Conservation (phyloP, 2,888 invertebrate species). For the Luperina nickerlii region DNA sequence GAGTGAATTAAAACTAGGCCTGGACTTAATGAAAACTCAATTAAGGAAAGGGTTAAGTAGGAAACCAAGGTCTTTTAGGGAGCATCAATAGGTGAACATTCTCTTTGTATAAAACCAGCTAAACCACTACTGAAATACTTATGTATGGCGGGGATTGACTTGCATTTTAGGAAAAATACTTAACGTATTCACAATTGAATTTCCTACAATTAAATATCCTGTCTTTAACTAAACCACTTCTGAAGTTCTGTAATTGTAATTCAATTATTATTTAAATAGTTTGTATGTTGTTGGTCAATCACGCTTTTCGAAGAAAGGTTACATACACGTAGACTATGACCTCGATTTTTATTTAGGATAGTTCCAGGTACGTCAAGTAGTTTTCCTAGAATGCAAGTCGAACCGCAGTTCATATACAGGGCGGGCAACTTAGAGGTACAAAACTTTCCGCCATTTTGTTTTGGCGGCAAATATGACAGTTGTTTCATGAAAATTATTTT, state of each 20-base stretch:
- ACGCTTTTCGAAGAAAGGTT: neutral
- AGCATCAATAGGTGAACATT: slow-evolving; percentile 35
- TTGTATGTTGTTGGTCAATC: neutral
- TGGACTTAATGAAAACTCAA: slow-evolving; percentile 57
- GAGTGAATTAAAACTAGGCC: slow-evolving; percentile 54
- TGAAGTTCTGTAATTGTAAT: too few species aligned
- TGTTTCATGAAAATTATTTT: too few species aligned
- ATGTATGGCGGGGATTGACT: neutral
- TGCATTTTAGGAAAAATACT: neutral
- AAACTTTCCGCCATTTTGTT: too few species aligned
- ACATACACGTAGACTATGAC: neutral
- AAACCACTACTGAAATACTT: neutral
- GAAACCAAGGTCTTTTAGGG: slow-evolving; percentile 43
- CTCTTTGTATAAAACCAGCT: slow-evolving; percentile 28
- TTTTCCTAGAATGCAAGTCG: neutral
- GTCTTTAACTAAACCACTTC: too few species aligned
- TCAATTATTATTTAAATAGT: too few species aligned
- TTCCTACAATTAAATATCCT: too few species aligned
- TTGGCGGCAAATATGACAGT: too few species aligned
- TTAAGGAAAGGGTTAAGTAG: slow-evolving; percentile 59
- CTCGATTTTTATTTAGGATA: slow-evolving; percentile 4
- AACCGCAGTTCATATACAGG: neutral
- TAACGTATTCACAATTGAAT: neutral
- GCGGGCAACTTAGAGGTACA: too few species aligned
- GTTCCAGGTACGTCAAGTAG: neutral